These are phyloP conservation scores for Zelleria hepariella DNA, from an alignment of 2,888 invertebrate species.

Conservation along the genomic window DNA sequence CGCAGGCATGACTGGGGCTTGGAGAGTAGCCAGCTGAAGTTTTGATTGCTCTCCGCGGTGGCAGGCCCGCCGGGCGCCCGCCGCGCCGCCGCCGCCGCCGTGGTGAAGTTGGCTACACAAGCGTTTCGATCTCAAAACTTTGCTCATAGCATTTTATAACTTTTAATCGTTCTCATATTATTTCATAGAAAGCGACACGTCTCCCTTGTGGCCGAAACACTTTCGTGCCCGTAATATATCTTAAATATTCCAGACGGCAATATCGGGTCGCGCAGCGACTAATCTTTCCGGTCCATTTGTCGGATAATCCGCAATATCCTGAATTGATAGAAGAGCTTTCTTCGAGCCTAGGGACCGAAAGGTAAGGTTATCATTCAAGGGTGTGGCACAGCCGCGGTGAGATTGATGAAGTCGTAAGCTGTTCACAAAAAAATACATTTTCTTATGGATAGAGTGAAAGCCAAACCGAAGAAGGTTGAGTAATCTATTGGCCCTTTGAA, in stretches of 20 bases:
- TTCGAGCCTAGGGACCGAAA: background rate
- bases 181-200: background rate
- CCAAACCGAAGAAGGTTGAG: too few relatives aligned
- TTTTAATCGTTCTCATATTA: conserved; percentile 5
- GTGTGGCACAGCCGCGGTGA: background rate
- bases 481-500: too few relatives aligned
- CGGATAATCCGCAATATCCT: conserved; percentile 1
- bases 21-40: conserved; percentile 19
- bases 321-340: conserved; percentile 1
- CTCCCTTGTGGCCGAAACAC: background rate
- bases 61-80: too few relatives aligned
- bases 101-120: conserved; percentile 6
- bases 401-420: conserved; percentile 10
- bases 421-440: background rate
- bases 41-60: conserved; percentile 30
- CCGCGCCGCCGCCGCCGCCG: background rate
- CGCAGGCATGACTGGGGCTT: background rate
- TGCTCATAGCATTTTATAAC: conserved; percentile 19
- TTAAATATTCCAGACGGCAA: background rate
- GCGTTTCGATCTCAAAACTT: conserved; percentile 29
- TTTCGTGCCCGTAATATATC: background rate
- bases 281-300: background rate
- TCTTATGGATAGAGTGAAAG: too few relatives aligned
- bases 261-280: background rate
- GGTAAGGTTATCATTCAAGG: background rate